Percentiles rank a stretch among this genome's conserved stretches.
Evolutionary conservation across 1,140 invertebrate species (phyloP).

Genomic region (Drosophila rhopaloa): DNA sequence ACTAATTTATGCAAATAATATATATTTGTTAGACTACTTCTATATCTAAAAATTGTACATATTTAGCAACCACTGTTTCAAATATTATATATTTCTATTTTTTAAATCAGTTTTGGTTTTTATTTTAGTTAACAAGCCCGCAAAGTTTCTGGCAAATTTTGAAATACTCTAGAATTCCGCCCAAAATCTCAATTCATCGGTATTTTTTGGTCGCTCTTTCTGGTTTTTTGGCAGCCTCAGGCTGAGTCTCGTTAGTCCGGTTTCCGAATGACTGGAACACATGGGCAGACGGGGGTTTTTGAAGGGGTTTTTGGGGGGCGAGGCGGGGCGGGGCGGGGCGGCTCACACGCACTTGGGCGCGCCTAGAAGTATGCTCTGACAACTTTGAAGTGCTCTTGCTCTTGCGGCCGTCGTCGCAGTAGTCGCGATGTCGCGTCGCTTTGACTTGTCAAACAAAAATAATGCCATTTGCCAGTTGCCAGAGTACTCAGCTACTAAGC

Average conservation of each 20-base stretch:
- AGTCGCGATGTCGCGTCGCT: slow-evolving; percentile 56
- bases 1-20: no score
- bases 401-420: slow-evolving; percentile 37
- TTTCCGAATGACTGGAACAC: slow-evolving; percentile 18
- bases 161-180: no score
- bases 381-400: slow-evolving; percentile 74
- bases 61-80: no score
- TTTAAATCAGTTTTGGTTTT: no score
- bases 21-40: no score
- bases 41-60: no score
- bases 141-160: no score
- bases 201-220: slow-evolving; percentile 11
- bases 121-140: no score
- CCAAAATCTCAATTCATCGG: no score
- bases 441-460: slow-evolving; percentile 77
- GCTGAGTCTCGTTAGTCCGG: slow-evolving; percentile 49
- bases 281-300: not conserved
- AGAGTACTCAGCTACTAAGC: slow-evolving; percentile 40
- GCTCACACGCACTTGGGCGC: slow-evolving; percentile 66
- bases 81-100: no score
- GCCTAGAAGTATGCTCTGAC: slow-evolving; percentile 73
- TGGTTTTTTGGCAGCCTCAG: slow-evolving; percentile 34
- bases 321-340: not conserved
- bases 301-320: not conserved
- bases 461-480: slow-evolving; percentile 70